Base-by-base conservation (phyloP, 1,140 invertebrate genomes). In the Micrasema longulum region DNA sequence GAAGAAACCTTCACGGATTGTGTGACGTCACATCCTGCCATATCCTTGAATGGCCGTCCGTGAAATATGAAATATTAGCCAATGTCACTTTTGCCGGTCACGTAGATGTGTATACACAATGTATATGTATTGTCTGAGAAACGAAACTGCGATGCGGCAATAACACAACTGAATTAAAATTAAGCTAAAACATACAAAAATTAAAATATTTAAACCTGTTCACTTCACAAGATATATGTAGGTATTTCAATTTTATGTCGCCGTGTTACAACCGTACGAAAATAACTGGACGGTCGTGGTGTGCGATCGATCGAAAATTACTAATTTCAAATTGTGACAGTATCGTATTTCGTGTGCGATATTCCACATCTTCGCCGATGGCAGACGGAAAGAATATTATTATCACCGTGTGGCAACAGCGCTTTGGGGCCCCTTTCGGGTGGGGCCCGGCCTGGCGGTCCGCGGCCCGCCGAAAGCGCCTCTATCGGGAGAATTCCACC, bases 21-120 rank as follows among this genome's bases (percentile, higher is more conserved):
- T 12, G 7, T 70, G 68, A 63, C 47, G 68, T 70, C 68, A 70
- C 68, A 35, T 70, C 68, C 66, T 57, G 66, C 41, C 26, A n/a
- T 26, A 45, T 43, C 57, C 55, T 63, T 70, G 16, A 52, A 55
- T 31, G 63, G 50, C 47, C 70, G 62, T 20, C 63, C 64, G 71
- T 72, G 52, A 72, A 68, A 72, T 67, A 67, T 72, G 64, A 72
- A 66, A 72, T 72, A 67, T 68, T 67, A 45, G 9, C 45, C 50
- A 23, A 72, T 67, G 63, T 72, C 71, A 50, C 47, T 67, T 63
- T 47, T 23, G 50, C 60, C 65, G 71, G 55, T 69, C 71, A 73
- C 71, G 65, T 73, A 63, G 11, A 18, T 48, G 47, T 45, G 31
- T 41, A 26, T 22, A 22, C 20, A 48, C 7, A 31, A 31, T 31